These are phyloP conservation scores for Phengaris arion DNA, from an alignment of 2,888 invertebrate species.

Conservation along the genomic window DNA sequence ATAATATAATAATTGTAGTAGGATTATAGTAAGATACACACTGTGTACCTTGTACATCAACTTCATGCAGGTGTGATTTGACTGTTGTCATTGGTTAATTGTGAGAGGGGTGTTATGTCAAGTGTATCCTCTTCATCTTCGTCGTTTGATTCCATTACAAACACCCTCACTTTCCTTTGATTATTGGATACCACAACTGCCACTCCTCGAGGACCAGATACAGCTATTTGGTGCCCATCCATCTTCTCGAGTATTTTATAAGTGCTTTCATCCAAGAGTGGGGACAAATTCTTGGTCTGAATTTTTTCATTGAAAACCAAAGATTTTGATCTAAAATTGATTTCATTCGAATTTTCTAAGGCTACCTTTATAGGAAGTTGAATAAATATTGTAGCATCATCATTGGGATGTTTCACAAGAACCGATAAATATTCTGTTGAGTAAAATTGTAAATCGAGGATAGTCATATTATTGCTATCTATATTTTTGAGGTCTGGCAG, in stretches of 20 bases:
- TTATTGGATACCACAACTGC: conserved; percentile 91
- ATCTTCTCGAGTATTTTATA: conserved; percentile 83
- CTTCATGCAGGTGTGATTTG: conserved; percentile 54
- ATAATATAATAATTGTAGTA: too few species aligned
- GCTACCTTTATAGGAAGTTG: conserved; percentile 73
- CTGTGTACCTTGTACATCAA: conserved; percentile 38
- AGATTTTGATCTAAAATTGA: conserved; percentile 61
- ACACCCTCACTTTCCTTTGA: conserved; percentile 88
- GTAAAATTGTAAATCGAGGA: conserved; percentile 88
- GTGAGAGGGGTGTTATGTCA: conserved; percentile 66
- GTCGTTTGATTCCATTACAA: conserved; percentile 96
- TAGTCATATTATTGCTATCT: conserved; percentile 50
- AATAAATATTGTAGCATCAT: conserved; percentile 68
- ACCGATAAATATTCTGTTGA: conserved; percentile 85
- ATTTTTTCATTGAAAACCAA: conserved; percentile 69
- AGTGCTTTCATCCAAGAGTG: conserved; percentile 71
- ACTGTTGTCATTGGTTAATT: conserved; percentile 51
- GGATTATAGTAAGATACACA: conserved; percentile 12
- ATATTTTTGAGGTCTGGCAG: conserved; percentile 54
- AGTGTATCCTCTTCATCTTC: conserved; percentile 88
- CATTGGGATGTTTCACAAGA: conserved; percentile 78
- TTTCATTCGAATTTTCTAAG: conserved; percentile 63
- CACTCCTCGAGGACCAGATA: conserved; percentile 91
- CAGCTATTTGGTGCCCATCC: conserved; percentile 85
- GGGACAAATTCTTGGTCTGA: conserved; percentile 74